phyloP scores from a whole-genome alignment of 2,113 vertebrate genomes.

The Dipodomys merriami region DNA sequence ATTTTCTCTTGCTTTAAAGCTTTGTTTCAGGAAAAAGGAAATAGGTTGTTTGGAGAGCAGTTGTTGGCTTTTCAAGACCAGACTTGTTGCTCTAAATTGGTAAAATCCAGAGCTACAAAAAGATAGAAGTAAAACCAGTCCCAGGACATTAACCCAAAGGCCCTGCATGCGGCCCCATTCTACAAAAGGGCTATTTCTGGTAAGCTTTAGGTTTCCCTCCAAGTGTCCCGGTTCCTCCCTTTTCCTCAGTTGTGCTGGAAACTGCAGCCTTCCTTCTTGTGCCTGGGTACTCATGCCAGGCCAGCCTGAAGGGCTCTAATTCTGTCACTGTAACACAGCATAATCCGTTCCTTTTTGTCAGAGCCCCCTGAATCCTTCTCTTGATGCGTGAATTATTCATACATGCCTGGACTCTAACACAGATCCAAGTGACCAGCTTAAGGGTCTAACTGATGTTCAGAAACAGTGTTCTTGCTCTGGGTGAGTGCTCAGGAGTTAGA shows the following conservation, averaged over 20 bases:
- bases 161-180: background rate
- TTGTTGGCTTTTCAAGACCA: conserved; percentile 78
- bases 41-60: conserved; percentile 77
- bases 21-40: conserved; percentile 81
- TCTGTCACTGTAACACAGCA: background rate
- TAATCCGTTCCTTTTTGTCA: background rate
- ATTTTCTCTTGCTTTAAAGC: conserved; percentile 72
- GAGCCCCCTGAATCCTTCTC: background rate
- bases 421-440: background rate
- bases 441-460: background rate
- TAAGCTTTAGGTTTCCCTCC: background rate
- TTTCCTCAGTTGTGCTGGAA: background rate
- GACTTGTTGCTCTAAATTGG: conserved; percentile 72
- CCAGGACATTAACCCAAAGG: background rate
- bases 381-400: background rate
- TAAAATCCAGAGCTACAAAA: conserved; percentile 67
- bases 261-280: background rate
- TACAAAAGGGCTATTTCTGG: background rate
- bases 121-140: background rate
- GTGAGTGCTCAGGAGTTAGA: background rate
- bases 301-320: background rate
- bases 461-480: background rate
- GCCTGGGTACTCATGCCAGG: background rate
- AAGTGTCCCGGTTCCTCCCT: background rate
- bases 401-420: background rate